A percentile compares a stretch with the other conserved stretches of the same genome.
Conservation (phyloP, 2,888 invertebrate genomes). For the Tipula helvola region DNA sequence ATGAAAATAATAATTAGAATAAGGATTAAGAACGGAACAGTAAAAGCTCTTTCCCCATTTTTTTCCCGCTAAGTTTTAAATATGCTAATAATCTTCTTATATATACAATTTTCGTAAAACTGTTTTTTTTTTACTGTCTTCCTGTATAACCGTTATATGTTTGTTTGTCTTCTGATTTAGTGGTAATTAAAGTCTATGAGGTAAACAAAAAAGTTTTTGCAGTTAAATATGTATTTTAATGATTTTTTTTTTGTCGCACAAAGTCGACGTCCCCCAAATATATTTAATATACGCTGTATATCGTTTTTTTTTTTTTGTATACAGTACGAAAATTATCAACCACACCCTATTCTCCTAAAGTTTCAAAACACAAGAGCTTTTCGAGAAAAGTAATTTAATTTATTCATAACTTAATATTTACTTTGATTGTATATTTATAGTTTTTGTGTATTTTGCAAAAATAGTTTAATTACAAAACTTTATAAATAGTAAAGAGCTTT, state of each 20-base stretch:
- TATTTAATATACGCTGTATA: neutral
- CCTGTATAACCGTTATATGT: neutral
- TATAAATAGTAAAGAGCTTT: neutral
- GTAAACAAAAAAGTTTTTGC: neutral
- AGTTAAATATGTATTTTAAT: neutral
- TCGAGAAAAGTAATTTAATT: neutral
- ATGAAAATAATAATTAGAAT: conserved; percentile 4
- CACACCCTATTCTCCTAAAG: neutral
- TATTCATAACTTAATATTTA: neutral
- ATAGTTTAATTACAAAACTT: neutral
- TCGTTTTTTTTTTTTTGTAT: neutral
- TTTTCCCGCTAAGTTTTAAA: neutral
- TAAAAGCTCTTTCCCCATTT: neutral
- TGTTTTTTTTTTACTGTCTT: neutral
- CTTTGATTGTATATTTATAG: neutral
- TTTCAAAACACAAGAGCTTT: neutral
- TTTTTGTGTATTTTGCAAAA: neutral
- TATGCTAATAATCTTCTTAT: neutral
- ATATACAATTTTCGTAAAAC: neutral
- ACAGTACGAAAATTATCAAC: neutral
- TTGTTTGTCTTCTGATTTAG: neutral
- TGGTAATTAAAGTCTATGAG: neutral
- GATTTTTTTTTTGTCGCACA: neutral
- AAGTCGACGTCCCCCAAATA: neutral
- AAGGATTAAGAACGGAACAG: neutral